These are phyloP conservation scores for Nyctereutes procyonoides DNA, from an alignment of 2,113 vertebrate species.

Conservation along the genomic window DNA sequence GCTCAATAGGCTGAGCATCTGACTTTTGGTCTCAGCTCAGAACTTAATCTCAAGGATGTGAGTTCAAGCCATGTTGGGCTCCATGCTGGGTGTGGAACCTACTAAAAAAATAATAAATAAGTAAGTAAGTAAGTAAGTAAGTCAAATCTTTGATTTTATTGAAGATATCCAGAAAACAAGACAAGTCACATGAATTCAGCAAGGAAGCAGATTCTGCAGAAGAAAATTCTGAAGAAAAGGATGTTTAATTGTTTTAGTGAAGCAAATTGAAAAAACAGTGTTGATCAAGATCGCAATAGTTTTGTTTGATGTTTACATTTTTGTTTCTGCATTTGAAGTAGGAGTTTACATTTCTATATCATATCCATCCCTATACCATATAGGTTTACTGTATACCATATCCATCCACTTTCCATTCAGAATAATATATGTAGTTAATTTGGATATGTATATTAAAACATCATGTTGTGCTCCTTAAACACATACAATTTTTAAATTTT, in stretches of 20 bases:
- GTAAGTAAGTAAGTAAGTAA: neutral
- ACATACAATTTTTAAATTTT: neutral
- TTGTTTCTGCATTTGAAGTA: slow-evolving; percentile 41
- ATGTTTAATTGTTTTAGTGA: slow-evolving; percentile 30
- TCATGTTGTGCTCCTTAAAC: neutral
- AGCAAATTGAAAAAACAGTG: slow-evolving; percentile 1
- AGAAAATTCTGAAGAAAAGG: neutral
- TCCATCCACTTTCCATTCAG: slow-evolving; percentile 5
- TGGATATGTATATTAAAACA: neutral
- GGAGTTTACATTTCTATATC: neutral
- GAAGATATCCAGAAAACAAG: slow-evolving; percentile 36
- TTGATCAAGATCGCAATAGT: neutral
- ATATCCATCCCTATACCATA: neutral
- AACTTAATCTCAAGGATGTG: neutral
- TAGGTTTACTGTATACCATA: neutral
- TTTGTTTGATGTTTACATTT: slow-evolving; percentile 1
- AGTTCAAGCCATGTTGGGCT: neutral
- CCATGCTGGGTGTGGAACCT: neutral
- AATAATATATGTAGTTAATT: slow-evolving; percentile 11
- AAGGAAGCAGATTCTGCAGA: slow-evolving; percentile 13
- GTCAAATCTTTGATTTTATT: slow-evolving; percentile 27
- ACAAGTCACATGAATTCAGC: slow-evolving; percentile 41
- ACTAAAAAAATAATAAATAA: neutral
- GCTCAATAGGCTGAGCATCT: neutral
- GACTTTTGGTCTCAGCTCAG: neutral